Conservation (phyloP, 1,140 invertebrate genomes). For the Sarcophaga peregrina region DNA sequence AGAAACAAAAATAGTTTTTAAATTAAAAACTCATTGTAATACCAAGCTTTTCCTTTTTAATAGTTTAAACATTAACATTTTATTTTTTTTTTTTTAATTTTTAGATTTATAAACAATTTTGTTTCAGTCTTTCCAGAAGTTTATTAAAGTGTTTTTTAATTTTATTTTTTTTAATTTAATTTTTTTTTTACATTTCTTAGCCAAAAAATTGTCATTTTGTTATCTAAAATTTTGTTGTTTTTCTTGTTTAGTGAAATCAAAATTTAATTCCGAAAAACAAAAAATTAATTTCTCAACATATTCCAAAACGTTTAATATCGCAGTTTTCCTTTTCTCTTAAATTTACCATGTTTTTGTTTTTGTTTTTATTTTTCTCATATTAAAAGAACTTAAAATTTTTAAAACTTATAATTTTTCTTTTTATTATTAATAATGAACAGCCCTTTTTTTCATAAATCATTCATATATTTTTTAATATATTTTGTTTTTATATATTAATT, state of each 20-base stretch:
- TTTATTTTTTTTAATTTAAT: background rate
- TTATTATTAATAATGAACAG: too few species aligned
- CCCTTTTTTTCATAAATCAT: too few species aligned
- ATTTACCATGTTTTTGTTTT: background rate
- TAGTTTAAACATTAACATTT: too few species aligned
- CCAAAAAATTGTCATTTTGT: conserved; percentile 25
- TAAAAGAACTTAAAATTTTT: too few species aligned
- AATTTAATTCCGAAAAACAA: background rate
- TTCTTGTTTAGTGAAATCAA: background rate
- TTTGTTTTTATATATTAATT: background rate
- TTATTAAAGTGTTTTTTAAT: conserved; percentile 11
- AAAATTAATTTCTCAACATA: too few species aligned
- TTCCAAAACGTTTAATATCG: too few species aligned
- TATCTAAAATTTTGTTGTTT: conserved; percentile 19
- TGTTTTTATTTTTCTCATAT: background rate
- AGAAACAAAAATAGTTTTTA: conserved; percentile 6
- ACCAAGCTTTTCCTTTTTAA: background rate
- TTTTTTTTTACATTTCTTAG: conserved; percentile 1
- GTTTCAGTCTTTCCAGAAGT: conserved; percentile 48
- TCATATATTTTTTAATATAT: too few species aligned
- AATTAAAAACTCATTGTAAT: conserved; percentile 37
- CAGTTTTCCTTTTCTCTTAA: background rate
- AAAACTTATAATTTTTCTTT: too few species aligned
- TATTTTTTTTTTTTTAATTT: conserved; percentile 1
- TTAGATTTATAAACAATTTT: conserved; percentile 37